Evolutionary conservation across 2,888 invertebrate species (phyloP), one percentile per base, ranked within the genome.

Genomic region (Drosophila macrospina): DNA sequence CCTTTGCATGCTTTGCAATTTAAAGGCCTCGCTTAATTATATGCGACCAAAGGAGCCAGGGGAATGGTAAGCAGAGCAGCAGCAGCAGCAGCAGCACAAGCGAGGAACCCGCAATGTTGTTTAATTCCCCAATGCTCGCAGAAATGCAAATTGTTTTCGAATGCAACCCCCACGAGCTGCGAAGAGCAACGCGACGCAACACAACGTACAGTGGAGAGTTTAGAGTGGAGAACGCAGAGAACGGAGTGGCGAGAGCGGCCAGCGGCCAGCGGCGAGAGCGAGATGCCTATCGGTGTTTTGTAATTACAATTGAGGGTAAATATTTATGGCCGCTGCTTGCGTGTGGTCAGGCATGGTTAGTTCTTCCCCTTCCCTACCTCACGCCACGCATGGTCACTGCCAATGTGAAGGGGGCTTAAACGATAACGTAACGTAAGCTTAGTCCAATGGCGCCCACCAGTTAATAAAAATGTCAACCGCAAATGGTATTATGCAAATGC

Each of bases 241-340:
- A n/a, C 47, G 71, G 75, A 73, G 32, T 0, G 24, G 1, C 26
- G 15, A 37, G 16, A 15, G 26, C 15, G 48, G 24, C 7, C 37
- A 44, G 30, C 47, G 11, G 34, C 13, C 34, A 60, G 37, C 48
- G 67, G 80, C 59, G 74, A 83, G 82, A 71, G 72, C 67, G 71
- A 86, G 87, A 84, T 88, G 85, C 81, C 86, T 88, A 85, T 85
- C 86, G 88, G 85, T 88, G 88, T 85, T 85, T 86, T 80, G 84
- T 88, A 88, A 83, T 87, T 87, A 78, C 88, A 83, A 83, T 87
- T 63, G 88, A 69, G 83, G 83, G 83, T 84, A 84, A 88, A 83
- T 82, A 83, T 78, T 84, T 85, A 85, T 82, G 78, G 80, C 73
- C 69, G 79, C 65, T 76, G 80, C 60, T 80, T 78, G 78, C 78